Percentiles rank a stretch among this genome's conserved stretches.
Conservation (phyloP, 1,140 invertebrate species). For the Diachasma alloeum region DNA sequence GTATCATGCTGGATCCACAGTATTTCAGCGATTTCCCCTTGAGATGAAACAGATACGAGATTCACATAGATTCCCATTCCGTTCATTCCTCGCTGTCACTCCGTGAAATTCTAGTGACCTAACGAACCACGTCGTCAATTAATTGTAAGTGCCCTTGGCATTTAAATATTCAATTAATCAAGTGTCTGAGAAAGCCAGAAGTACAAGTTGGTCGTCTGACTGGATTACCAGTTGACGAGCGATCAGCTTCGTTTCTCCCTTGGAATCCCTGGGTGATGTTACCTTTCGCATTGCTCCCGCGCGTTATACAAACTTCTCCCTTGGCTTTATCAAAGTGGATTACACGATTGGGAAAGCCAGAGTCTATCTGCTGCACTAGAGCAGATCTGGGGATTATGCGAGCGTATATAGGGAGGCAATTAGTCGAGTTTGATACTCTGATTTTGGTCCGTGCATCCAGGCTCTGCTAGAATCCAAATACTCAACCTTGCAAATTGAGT, state of each 20-base stretch:
- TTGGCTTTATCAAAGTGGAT: slow-evolving; percentile 9
- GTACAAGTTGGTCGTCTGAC: background rate
- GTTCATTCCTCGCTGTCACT: background rate
- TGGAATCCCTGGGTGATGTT: background rate
- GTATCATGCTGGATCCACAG: no score
- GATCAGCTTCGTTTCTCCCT: background rate
- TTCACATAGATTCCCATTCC: background rate
- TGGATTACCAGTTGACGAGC: background rate
- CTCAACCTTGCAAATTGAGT: no score
- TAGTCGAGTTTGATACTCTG: background rate
- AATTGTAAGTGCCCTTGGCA: background rate
- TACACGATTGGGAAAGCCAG: background rate
- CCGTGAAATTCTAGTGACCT: background rate
- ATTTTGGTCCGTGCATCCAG: background rate
- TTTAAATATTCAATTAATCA: background rate
- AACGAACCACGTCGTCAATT: background rate
- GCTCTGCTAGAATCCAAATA: no score
- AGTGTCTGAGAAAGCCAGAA: background rate
- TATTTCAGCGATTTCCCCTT: background rate
- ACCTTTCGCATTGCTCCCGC: background rate
- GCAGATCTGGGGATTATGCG: background rate
- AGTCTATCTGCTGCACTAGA: background rate
- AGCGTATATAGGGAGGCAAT: background rate
- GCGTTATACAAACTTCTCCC: background rate
- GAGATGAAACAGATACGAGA: background rate